Evolutionary conservation across 2,113 vertebrate genomes (phyloP).

Genomic region (Bostrychus sinensis): DNA sequence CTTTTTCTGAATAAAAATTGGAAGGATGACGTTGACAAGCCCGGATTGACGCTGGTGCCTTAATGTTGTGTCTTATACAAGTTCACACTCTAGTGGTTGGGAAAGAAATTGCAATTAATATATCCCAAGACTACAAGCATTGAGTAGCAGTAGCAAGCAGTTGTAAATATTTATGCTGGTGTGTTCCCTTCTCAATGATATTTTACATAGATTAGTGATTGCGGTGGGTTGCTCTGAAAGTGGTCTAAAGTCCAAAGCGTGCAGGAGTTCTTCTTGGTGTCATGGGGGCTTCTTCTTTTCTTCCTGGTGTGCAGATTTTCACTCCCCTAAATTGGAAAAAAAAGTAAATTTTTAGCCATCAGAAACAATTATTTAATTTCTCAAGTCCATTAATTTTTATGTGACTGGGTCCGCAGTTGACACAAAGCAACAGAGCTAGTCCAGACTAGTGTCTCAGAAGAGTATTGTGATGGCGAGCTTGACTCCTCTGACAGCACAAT

Average conservation of each 20-base stretch:
- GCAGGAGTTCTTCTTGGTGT: slow-evolving; percentile 92
- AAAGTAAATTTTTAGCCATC: neutral
- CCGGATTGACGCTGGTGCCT: slow-evolving; percentile 2
- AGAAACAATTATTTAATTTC: neutral
- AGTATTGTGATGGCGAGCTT: slow-evolving; percentile 58
- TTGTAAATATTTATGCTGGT: slow-evolving; percentile 12
- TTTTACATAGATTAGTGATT: neutral
- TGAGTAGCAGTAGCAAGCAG: neutral
- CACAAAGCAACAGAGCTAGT: slow-evolving; percentile 28
- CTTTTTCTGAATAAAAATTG: slow-evolving; percentile 25
- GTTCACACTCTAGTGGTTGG: slow-evolving; percentile 81
- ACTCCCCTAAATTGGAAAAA: slow-evolving; percentile 79
- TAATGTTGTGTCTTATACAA: slow-evolving; percentile 78
- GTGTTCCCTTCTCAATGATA: slow-evolving; percentile 16
- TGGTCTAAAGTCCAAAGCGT: slow-evolving; percentile 88
- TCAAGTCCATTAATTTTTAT: neutral
- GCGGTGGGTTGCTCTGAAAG: neutral
- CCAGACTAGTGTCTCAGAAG: slow-evolving; percentile 49
- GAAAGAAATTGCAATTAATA: slow-evolving; percentile 63
- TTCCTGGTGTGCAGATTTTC: slow-evolving; percentile 95
- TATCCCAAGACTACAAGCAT: slow-evolving; percentile 14
- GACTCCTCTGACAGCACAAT: slow-evolving; percentile 72
- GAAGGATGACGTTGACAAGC: slow-evolving; percentile 19
- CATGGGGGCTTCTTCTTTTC: slow-evolving; percentile 91
- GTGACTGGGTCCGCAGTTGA: neutral